Evolutionary conservation across 2,113 vertebrate genomes (phyloP).

Genomic region (Grammomys dolichurus): DNA sequence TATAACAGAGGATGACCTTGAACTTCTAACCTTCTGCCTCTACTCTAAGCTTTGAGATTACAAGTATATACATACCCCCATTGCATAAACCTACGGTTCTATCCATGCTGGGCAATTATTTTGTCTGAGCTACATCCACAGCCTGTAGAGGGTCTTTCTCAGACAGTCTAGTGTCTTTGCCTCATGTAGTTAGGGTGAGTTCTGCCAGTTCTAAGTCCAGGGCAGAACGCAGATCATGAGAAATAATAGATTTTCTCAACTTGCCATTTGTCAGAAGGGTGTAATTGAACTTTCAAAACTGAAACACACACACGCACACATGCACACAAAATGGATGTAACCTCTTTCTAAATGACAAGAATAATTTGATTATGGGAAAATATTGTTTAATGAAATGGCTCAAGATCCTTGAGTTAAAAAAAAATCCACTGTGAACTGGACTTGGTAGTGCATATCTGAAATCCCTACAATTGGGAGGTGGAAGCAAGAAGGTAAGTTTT

Average conservation of each 20-base stretch:
- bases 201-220: accelerated
- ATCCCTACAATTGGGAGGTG: background rate
- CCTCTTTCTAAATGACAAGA: background rate
- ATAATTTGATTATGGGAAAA: background rate
- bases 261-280: background rate
- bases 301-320: background rate
- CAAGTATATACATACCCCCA: no score
- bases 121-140: background rate
- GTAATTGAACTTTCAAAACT: background rate
- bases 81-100: background rate
- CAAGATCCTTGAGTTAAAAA: background rate
- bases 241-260: background rate
- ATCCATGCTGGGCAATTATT: background rate
- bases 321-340: background rate
- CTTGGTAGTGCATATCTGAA: background rate
- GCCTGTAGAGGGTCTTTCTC: background rate
- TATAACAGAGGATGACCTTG: background rate
- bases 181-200: accelerated
- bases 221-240: background rate
- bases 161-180: accelerated
- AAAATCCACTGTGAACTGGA: background rate
- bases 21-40: background rate
- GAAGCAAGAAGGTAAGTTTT: background rate
- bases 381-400: background rate
- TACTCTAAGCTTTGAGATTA: background rate